Evolutionary conservation across 1,140 invertebrate species (phyloP).

Genomic region (Sminthurides bifidus): DNA sequence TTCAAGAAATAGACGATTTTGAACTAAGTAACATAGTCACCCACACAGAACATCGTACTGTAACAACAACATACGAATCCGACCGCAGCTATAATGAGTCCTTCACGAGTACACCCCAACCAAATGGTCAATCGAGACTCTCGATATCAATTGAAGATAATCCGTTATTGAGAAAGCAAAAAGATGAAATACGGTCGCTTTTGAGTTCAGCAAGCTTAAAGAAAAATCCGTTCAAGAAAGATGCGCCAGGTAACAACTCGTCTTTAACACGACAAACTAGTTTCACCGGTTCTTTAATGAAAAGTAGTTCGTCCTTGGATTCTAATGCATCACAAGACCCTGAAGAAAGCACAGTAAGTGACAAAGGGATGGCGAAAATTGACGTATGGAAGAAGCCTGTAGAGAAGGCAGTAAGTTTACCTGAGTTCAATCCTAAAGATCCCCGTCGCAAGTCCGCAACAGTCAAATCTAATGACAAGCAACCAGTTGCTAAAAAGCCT

Average conservation of each 20-base stretch:
- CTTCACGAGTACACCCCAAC: background rate
- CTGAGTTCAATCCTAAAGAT: slow-evolving; percentile 26
- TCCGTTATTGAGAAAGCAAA: slow-evolving; percentile 26
- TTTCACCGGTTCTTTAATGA: background rate
- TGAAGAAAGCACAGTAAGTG: background rate
- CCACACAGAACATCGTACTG: background rate
- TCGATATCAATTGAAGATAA: slow-evolving; percentile 21
- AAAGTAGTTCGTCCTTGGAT: background rate
- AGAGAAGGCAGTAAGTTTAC: slow-evolving; percentile 15
- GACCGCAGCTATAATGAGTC: background rate
- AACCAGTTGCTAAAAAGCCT: background rate
- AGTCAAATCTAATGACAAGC: background rate
- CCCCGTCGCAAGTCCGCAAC: background rate
- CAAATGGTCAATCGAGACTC: too few species aligned
- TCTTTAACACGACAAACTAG: background rate
- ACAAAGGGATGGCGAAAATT: slow-evolving; percentile 21
- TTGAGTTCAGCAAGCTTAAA: background rate
- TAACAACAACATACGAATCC: background rate
- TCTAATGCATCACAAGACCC: background rate
- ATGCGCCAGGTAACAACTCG: background rate
- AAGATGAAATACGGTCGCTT: slow-evolving; percentile 25
- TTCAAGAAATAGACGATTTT: slow-evolving; percentile 33
- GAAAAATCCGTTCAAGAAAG: slow-evolving; percentile 27
- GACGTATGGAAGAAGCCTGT: slow-evolving; percentile 28
- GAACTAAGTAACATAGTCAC: background rate